A percentile compares a stretch with the other conserved stretches of the same genome.
Conservation (phyloP, 2,113 vertebrate species). For the Dipodomys ordii region DNA sequence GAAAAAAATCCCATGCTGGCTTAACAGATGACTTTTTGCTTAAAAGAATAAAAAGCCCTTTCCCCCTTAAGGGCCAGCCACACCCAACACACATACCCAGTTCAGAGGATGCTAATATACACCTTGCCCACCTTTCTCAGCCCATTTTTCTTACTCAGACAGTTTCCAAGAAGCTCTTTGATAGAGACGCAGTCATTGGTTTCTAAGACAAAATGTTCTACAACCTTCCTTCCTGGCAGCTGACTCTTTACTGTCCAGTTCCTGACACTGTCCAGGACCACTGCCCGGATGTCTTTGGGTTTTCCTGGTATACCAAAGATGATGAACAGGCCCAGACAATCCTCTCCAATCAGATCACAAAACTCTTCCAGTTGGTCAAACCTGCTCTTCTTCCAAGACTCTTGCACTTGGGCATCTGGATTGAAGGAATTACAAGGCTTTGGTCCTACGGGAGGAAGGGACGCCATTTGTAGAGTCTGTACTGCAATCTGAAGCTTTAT, state of each 20-base stretch:
- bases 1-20: background rate
- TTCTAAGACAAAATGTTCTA: constrained; percentile 75
- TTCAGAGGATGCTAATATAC: constrained; percentile 81
- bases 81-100: background rate
- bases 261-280: constrained; percentile 79
- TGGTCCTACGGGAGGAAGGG: background rate
- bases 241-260: constrained; percentile 24
- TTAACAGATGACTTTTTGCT: background rate
- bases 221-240: background rate
- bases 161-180: constrained; percentile 77
- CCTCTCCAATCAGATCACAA: constrained; percentile 80
- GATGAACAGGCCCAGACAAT: constrained; percentile 82
- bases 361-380: constrained; percentile 82
- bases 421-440: background rate
- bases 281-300: constrained; percentile 79
- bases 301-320: constrained; percentile 80
- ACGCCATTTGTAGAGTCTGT: constrained; percentile 73
- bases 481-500: constrained; percentile 74
- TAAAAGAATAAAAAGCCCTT: background rate
- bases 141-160: constrained; percentile 51
- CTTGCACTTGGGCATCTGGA: background rate
- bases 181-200: constrained; percentile 76
- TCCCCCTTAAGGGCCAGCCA: background rate
- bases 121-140: constrained; percentile 67
- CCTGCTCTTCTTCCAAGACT: constrained; percentile 45